Base-by-base conservation (phyloP, 92 coral and sea anemone genomes). In the Chrysogorgia sp. region DNA sequence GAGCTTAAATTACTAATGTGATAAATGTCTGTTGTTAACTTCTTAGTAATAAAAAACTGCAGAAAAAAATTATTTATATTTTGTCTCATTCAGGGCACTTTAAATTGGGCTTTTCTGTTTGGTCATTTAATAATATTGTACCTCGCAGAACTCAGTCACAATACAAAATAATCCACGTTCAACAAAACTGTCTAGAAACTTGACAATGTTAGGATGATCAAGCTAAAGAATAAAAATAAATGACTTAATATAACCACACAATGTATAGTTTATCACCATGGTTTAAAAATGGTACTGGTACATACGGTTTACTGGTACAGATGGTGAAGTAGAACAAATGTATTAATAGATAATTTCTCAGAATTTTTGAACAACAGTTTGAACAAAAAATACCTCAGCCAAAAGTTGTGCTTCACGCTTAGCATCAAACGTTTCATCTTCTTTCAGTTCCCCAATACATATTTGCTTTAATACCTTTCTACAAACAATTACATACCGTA, bases 101-200 rank as follows among this genome's bases (percentile, higher is more conserved):
- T n/a, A n/a, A n/a, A n/a, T n/a, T n/a, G n/a, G n/a, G n/a, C n/a
- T n/a, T n/a, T n/a, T n/a, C n/a, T n/a, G n/a, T n/a, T n/a, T 40
- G 17, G 29, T 22, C 45, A 47, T 12, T 1, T 74, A 7, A 10
- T 7, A 67, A 80, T 55, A 34, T n/a, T 7, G 2, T 76, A 93
- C 97, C 96, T 93, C 97, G 82, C 97, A 93, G 56, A 91, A 93
- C 69, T 93, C 97, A 8, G 97, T 93, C 23, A 93, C 96, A 43
- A 93, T 93, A 69, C 93, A 93, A 77, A 93, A 93, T 66, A 84
- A 88, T 55, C 88, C 96, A 74, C 87, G 56, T 58, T 93, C 90
- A 14, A 87, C 23, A 75, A 93, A 93, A 64, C 97, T 90, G 84
- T 93, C 96, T 81, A 88, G 31, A 74, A 88, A 93, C 74, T 84